Base-by-base conservation (phyloP, 2,888 invertebrate genomes). In the Mimumesa dahlbomi region DNA sequence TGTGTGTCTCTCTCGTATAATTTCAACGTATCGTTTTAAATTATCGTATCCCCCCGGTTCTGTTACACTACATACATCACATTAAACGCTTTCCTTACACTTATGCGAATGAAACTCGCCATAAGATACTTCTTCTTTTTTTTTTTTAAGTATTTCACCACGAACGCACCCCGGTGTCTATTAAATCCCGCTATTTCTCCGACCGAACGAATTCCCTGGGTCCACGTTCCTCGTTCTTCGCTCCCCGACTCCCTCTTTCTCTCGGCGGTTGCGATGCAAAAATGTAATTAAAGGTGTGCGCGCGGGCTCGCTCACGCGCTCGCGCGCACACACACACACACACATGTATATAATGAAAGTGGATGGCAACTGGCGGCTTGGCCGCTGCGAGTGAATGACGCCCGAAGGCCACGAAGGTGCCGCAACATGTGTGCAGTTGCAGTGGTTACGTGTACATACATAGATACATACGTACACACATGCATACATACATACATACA, bases 391-490 rank as follows among this genome's bases (percentile, higher is more conserved):
- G 85, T 85, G 87, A 87, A 87, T 87, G 87, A 87, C 85, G 86
- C 85, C 87, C 85, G 87, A 87, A 87, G 87, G 87, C 87, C 87
- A 85, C 78, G 78, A 76, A 82, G 83, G 83, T 82, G 82, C 82
- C 68, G 81, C 81, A 82, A 80, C 79, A 77, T 79, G 83, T 72
- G 80, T 80, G 77, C 79, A 71, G 79, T 68, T 62, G 77, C 75
- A 54, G 45, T 63, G 68, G 68, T 69, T 69, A 67, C 49, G 53
- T 64, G 62, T 53, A 64, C 59, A 62, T 59, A 34, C 54, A 43
- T 40, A 40, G 14, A 18, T 19, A n/a, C n/a, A n/a, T n/a, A n/a
- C n/a, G n/a, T n/a, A n/a, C n/a, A n/a, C n/a, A n/a, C n/a, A n/a
- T n/a, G n/a, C n/a, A n/a, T n/a, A n/a, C n/a, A n/a, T n/a, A n/a